Conservation (phyloP, 2,113 vertebrate species). For the Nyctereutes procyonoides region DNA sequence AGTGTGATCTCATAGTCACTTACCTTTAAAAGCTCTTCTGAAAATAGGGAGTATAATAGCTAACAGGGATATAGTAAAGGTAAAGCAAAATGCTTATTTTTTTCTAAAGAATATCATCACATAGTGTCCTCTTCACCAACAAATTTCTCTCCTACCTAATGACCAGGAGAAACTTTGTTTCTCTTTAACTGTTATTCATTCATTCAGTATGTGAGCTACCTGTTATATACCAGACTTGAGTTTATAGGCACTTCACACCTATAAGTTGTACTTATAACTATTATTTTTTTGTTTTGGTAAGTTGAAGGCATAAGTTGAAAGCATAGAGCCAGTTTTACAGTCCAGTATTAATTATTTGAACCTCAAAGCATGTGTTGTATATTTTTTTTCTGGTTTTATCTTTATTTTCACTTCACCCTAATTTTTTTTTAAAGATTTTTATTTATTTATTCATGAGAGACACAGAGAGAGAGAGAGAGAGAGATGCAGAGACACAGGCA, state of each 20-base stretch:
- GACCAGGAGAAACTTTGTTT: not conserved
- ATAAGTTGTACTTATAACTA: not conserved
- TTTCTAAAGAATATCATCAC: not conserved
- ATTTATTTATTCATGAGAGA: too few species aligned
- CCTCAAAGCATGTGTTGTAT: not conserved
- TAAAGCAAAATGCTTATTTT: not conserved
- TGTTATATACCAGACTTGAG: not conserved
- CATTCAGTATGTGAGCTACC: not conserved
- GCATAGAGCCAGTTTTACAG: not conserved
- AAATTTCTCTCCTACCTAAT: conserved; percentile 16
- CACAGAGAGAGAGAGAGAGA: too few species aligned
- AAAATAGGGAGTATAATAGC: not conserved
- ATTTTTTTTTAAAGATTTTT: not conserved
- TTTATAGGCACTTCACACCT: not conserved
- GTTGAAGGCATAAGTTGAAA: not conserved
- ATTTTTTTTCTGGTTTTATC: not conserved
- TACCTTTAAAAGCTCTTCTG: not conserved
- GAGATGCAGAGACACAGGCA: too few species aligned
- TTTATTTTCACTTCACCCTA: not conserved
- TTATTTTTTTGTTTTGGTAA: not conserved
- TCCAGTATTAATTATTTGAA: conserved; percentile 16
- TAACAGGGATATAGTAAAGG: not conserved
- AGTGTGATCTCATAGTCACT: not conserved
- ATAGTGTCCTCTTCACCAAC: not conserved
- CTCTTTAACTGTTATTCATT: not conserved